Evolutionary conservation across 2,888 invertebrate genomes (phyloP).

Genomic region (Deilephila porcellus): DNA sequence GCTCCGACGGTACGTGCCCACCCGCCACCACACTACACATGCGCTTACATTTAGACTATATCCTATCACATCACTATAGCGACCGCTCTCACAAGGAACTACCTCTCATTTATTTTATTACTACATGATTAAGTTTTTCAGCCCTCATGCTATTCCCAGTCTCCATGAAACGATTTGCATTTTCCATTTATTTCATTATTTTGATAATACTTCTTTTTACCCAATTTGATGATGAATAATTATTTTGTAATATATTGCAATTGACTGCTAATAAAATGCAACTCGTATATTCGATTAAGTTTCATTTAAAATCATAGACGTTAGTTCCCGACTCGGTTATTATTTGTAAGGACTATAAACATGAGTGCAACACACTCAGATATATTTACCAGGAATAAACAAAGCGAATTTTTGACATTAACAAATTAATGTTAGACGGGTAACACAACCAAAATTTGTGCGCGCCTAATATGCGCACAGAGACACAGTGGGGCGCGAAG

Average conservation of each 20-base stretch:
- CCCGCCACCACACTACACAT: neutral
- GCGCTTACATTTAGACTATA: slow-evolving; percentile 7
- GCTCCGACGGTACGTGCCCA: slow-evolving; percentile 81
- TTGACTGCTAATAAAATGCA: neutral
- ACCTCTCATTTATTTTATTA: neutral
- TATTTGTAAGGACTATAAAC: too few species aligned
- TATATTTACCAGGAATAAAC: too few species aligned
- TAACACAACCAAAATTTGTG: too few species aligned
- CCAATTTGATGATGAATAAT: neutral
- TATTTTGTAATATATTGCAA: neutral
- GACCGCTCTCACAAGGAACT: neutral
- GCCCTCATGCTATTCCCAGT: neutral
- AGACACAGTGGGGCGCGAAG: too few species aligned
- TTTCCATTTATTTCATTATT: neutral
- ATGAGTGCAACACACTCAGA: too few species aligned
- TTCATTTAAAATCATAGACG: too few species aligned
- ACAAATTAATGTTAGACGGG: too few species aligned
- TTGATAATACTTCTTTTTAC: neutral
- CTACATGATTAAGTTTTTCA: neutral
- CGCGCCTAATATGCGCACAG: too few species aligned
- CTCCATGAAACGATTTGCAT: neutral
- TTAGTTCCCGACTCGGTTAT: too few species aligned
- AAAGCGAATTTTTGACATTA: too few species aligned
- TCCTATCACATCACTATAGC: too few species aligned
- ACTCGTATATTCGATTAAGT: neutral